These are phyloP conservation scores for Hippocampus abdominalis DNA, from an alignment of 2,113 vertebrate genomes.

Conservation along the genomic window DNA sequence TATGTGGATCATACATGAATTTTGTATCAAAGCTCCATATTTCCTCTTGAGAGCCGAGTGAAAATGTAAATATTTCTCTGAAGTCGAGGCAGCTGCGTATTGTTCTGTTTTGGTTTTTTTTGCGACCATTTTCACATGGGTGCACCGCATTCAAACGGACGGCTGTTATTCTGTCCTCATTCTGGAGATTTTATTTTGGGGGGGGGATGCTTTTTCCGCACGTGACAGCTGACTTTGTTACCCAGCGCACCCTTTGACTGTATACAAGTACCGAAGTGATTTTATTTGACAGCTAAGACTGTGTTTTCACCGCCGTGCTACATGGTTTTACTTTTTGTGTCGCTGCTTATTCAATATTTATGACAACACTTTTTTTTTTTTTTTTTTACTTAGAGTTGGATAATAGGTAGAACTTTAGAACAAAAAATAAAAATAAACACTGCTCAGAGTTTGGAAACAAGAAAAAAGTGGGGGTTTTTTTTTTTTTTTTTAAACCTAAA, in stretches of 20 bases:
- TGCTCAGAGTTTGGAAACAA: background rate
- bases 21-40: slow-evolving; percentile 2
- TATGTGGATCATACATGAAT: background rate
- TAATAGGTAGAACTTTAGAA: slow-evolving; percentile 22
- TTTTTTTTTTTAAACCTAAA: background rate
- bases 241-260: background rate
- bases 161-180: background rate
- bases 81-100: background rate
- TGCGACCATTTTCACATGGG: background rate
- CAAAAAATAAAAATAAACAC: slow-evolving; percentile 15
- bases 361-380: slow-evolving; percentile 34
- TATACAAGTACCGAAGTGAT: slow-evolving; percentile 10
- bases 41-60: background rate
- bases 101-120: background rate
- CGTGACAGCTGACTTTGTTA: background rate
- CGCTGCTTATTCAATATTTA: slow-evolving; percentile 40
- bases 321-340: slow-evolving; percentile 23
- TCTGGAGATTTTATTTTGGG: background rate
- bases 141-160: background rate
- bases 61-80: background rate
- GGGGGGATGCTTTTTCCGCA: no score
- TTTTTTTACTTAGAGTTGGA: slow-evolving; percentile 18
- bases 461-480: background rate
- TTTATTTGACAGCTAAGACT: slow-evolving; percentile 16
- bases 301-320: slow-evolving; percentile 9